A percentile compares a stretch with the other conserved stretches of the same genome.
phyloP scores from a whole-genome alignment of 2,113 vertebrate genomes.

The Tetrax tetrax region DNA sequence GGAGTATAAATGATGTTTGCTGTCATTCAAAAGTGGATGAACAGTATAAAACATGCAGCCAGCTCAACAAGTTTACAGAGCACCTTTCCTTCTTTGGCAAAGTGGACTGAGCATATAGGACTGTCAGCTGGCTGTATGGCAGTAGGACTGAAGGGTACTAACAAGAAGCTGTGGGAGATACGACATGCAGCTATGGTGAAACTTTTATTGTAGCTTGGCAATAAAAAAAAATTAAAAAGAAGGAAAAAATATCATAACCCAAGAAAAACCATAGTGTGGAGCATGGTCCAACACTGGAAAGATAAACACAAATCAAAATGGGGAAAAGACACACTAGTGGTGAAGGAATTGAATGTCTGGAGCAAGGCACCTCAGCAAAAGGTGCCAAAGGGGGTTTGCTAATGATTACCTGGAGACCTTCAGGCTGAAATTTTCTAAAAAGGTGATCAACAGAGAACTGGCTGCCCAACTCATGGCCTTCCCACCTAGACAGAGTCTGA shows the following conservation, averaged over 20 bases:
- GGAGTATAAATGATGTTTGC: neutral
- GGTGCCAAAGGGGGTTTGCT: neutral
- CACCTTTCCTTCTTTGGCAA: neutral
- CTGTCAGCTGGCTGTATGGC: neutral
- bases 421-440: neutral
- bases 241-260: neutral
- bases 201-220: neutral
- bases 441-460: neutral
- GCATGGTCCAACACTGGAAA: neutral
- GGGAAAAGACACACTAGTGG: neutral
- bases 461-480: accelerated
- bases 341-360: neutral
- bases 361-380: neutral
- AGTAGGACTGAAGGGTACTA: neutral
- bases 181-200: neutral
- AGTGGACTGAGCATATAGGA: accelerated
- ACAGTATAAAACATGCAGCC: neutral
- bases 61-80: neutral
- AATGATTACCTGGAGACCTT: neutral
- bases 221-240: neutral
- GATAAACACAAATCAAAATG: neutral
- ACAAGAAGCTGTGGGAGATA: neutral
- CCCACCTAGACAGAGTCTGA: neutral
- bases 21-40: neutral
- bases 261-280: neutral